Evolutionary conservation across 2,888 invertebrate species (phyloP), one percentile per base, ranked within the genome.

Genomic region (Caenorhabditis doughertyi): DNA sequence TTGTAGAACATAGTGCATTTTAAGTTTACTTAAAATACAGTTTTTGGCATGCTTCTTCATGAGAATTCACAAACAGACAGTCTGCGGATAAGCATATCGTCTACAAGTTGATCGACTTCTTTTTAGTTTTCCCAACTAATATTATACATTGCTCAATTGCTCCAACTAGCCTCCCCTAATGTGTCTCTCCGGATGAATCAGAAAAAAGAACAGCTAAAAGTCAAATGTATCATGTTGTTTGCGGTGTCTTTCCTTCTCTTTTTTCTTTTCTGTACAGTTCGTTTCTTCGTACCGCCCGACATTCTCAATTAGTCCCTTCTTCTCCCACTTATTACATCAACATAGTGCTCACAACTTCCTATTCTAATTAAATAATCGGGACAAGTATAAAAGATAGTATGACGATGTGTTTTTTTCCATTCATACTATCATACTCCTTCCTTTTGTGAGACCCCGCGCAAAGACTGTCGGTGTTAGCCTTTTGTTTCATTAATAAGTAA

Each of bases 301-400:
- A 47, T 18, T 62, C 68, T 68, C 68, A 77, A 77, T 77, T 77
- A 77, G 76, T 79, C 42, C 9, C 35, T 58, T 42, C 42, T 25
- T 67, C 35, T 67, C 13, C 35, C 35, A 21, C 25, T 16, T 68
- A 56, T 56, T 42, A 42, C 29, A 56, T 64, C 42, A 55, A 56
- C 60, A 62, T 62, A 67, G 60, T 76, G 58, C 47, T 60, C n/a
- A 13, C 58, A 71, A 73, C 79, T 79, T 72, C 79, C 79, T 79
- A 72, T 72, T 79, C 79, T 79, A 79, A 79, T 79, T 72, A 79
- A 72, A 58, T 27, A 64, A 64, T 58, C 44, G 56, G 35, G 13
- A 25, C 16, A 35, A 21, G 55, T 70, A 71, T 49, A 71, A 71
- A 65, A 62, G 42, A 51, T 42, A 47, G 8, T n/a, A 44, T 7